Evolutionary conservation across 2,888 invertebrate species (phyloP), one percentile per base, ranked within the genome.

Genomic region (Seira sanloemensis): DNA sequence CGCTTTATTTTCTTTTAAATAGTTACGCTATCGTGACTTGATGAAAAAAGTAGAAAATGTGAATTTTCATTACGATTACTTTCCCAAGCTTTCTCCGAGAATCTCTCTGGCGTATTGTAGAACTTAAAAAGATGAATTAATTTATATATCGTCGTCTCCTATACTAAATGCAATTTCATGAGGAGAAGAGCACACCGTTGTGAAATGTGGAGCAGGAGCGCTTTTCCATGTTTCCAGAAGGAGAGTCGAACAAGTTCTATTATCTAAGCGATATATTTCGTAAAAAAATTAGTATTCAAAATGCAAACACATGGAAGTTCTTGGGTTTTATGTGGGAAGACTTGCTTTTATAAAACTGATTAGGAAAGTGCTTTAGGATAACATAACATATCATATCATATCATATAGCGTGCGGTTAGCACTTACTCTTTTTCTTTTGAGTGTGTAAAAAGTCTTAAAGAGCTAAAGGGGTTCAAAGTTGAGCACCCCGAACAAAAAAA

Each of bases 1-100:
- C 50, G 50, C 50, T 50, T 50, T 50, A 50, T 50, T 50, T 50
- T 50, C 50, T 50, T 50, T 50, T 50, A n/a, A 50, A 50, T 50
- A 50, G 50, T 50, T 50, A 50, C 50, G 50, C 50, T 50, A 7
- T 50, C 50, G 50, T 50, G 50, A 50, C 50, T 50, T 50, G 50
- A 18, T 1, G 50, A 12, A 50, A 18, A 50, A 18, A 12, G 5
- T 7, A 50, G 50, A 50, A 50, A n/a, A n/a, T 50, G 50, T 50
- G 50, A 50, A 50, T 50, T 50, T 50, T 50, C 50, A 50, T 50
- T 50, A 50, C 50, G 2, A 50, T 50, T 50, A 50, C 16, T 50
- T 50, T n/a, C 16, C n/a, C 50, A 16, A 18, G 50, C 50, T 50
- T 50, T 50, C n/a, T 50, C 2, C n/a, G 50, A 50, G 50, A 50